These are phyloP conservation scores for Patiria miniata DNA, from an alignment of 35 echinoderm and acorn worm genomes.

Conservation along the genomic window DNA sequence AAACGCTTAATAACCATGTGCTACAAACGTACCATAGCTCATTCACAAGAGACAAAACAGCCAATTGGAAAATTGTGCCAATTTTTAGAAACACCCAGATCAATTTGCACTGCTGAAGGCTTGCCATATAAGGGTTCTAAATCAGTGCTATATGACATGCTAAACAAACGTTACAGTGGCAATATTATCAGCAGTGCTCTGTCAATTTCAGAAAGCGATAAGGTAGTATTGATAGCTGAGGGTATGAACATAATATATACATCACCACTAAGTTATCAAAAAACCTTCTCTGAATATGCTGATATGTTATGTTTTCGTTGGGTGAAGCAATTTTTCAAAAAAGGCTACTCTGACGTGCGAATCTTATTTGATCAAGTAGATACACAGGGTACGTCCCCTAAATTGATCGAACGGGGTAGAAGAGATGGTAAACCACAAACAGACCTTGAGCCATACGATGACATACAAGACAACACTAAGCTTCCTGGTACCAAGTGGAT, in stretches of 20 bases:
- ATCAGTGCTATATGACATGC: constrained; percentile 8
- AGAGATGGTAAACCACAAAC: constrained; percentile 20
- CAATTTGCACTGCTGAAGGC: constrained; percentile 25
- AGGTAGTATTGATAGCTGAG: constrained; percentile 21
- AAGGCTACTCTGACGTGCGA: constrained; percentile 16
- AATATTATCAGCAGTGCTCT: constrained; percentile 16
- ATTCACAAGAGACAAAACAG: neutral
- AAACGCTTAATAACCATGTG: constrained; percentile 38
- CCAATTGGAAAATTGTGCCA: neutral
- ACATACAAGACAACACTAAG: constrained; percentile 16
- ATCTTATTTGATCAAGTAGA: constrained; percentile 44
- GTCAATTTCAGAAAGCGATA: neutral
- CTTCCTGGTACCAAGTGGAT: constrained; percentile 49
- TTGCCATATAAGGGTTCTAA: constrained; percentile 34
- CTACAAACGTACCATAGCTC: constrained; percentile 27
- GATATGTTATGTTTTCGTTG: constrained; percentile 14
- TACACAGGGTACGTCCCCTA: constrained; percentile 45
- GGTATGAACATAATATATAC: constrained; percentile 61
- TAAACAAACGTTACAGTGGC: constrained; percentile 20
- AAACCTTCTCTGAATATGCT: constrained; percentile 43
- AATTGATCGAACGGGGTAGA: constrained; percentile 28
- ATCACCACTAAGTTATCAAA: constrained; percentile 28
- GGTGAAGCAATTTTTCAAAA: constrained; percentile 15
- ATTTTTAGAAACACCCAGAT: constrained; percentile 24
- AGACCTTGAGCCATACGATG: neutral